Percentiles rank a stretch among this genome's conserved stretches.
Evolutionary conservation across 2,113 vertebrate genomes (phyloP).

Genomic region (Clarias macrocephalus): DNA sequence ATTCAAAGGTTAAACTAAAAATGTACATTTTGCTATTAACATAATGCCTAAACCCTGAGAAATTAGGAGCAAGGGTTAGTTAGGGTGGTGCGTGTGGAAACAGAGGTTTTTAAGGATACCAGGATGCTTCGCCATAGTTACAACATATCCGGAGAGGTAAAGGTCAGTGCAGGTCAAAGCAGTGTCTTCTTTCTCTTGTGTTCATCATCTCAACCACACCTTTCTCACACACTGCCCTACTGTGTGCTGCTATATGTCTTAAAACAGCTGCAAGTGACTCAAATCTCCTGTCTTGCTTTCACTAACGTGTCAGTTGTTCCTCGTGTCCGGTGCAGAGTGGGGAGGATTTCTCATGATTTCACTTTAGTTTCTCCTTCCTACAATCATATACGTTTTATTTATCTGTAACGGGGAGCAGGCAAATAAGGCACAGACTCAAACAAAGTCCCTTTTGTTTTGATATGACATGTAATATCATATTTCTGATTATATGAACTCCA

Average conservation of each 20-base stretch:
- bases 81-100: not conserved
- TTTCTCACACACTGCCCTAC: conserved; percentile 24
- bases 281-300: conserved; percentile 27
- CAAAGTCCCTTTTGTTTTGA: conserved; percentile 29
- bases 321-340: conserved; percentile 13
- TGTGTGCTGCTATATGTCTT: conserved; percentile 11
- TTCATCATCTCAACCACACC: not conserved
- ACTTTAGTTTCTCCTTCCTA: not conserved
- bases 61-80: not conserved
- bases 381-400: not conserved
- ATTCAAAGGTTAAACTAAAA: not conserved
- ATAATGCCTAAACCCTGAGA: not conserved
- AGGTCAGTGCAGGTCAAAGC: conserved; percentile 22
- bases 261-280: conserved; percentile 40
- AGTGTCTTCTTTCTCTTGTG: not conserved
- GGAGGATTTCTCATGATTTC: conserved; percentile 15
- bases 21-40: not conserved
- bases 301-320: conserved; percentile 16
- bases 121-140: not conserved
- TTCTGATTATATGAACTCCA: not conserved
- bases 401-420: conserved; percentile 20
- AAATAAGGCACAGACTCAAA: conserved; percentile 12
- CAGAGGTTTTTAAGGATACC: not conserved
- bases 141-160: not conserved
- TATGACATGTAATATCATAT: not conserved